Percentiles rank a stretch among this genome's conserved stretches.
These are phyloP conservation scores for Phortica magna DNA, from an alignment of 2,888 invertebrate species.

Conservation along the genomic window DNA sequence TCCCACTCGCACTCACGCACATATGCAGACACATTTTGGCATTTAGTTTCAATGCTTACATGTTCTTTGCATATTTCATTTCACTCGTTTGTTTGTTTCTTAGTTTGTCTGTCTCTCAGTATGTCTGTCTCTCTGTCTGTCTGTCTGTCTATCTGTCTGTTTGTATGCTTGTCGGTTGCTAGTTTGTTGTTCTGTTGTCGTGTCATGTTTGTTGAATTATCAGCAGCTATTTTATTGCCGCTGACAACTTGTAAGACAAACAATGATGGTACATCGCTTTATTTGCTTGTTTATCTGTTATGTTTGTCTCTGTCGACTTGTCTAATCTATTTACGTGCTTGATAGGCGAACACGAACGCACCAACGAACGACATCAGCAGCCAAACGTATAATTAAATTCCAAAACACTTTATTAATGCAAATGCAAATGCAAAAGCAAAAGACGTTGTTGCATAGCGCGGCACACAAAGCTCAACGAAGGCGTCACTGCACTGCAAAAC, in stretches of 20 bases:
- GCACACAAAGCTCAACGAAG: background rate
- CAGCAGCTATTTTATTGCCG: slow-evolving; percentile 29
- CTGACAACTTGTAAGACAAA: slow-evolving; percentile 20
- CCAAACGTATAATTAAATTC: slow-evolving; percentile 54
- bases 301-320: background rate
- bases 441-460: background rate
- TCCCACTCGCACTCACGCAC: background rate
- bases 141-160: slow-evolving; percentile 45
- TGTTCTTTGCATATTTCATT: slow-evolving; percentile 67
- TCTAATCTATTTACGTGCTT: slow-evolving; percentile 18
- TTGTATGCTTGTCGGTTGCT: slow-evolving; percentile 47
- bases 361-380: background rate
- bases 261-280: slow-evolving; percentile 1
- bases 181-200: slow-evolving; percentile 34
- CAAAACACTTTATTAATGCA: slow-evolving; percentile 57
- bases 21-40: background rate
- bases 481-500: background rate
- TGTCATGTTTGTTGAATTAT: slow-evolving; percentile 16
- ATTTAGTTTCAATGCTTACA: slow-evolving; percentile 34
- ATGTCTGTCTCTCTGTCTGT: slow-evolving; percentile 23
- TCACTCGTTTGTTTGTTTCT: slow-evolving; percentile 55
- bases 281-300: background rate
- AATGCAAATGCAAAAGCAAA: slow-evolving; percentile 40
- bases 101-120: slow-evolving; percentile 13
- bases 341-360: background rate